Percentiles rank a stretch among this genome's conserved stretches.
Evolutionary conservation across 53 echinoderm and acorn worm species (phyloP).

Genomic region (Echinometra lucunter): DNA sequence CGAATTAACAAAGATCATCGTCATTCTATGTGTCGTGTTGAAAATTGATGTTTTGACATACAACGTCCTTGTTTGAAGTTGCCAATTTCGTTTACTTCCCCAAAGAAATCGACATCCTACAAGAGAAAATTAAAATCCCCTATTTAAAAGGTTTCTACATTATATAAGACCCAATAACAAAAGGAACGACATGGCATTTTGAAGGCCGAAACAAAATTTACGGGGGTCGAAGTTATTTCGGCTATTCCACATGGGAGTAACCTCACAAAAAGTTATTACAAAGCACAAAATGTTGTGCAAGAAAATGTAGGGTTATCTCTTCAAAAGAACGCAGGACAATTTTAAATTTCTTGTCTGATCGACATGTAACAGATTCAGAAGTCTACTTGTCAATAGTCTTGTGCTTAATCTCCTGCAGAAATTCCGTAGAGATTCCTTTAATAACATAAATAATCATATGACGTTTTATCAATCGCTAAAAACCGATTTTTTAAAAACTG

Average conservation of each 20-base stretch:
- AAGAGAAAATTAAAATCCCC: background rate
- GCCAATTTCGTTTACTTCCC: slow-evolving; percentile 1
- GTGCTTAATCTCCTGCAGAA: no score
- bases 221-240: background rate
- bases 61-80: background rate
- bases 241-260: background rate
- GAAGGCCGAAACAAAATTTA: background rate
- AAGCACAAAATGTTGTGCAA: background rate
- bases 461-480: no score
- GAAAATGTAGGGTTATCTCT: no score
- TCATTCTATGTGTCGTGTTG: slow-evolving; percentile 16
- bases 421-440: no score
- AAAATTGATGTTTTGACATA: slow-evolving; percentile 12
- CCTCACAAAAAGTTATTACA: background rate
- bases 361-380: no score
- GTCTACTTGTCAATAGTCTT: no score
- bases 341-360: no score
- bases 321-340: no score
- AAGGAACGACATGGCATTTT: background rate
- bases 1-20: slow-evolving; percentile 32
- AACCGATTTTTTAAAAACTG: no score
- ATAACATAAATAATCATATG: no score
- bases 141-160: slow-evolving; percentile 23
- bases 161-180: background rate
- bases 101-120: background rate